Conservation (phyloP, 2,113 vertebrate species). For the Datnioides undecimradiatus region DNA sequence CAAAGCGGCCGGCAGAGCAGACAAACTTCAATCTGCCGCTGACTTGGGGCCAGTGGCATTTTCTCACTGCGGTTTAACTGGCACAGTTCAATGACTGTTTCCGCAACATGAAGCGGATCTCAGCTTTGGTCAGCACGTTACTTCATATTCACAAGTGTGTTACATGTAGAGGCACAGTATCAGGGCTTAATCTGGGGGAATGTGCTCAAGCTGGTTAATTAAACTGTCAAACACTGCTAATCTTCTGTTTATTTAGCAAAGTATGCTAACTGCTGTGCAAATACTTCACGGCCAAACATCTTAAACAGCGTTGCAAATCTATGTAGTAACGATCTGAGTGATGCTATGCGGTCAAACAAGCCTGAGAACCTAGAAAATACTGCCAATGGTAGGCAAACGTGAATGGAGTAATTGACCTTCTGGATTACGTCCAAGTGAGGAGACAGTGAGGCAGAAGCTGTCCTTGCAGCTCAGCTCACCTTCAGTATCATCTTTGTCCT, state of each 20-base stretch:
- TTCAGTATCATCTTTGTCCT: slow-evolving; percentile 26
- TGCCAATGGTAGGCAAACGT: neutral
- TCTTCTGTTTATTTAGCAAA: slow-evolving; percentile 6
- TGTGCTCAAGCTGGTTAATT: slow-evolving; percentile 8
- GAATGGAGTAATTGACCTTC: neutral
- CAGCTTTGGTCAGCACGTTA: neutral
- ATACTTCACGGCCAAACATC: neutral
- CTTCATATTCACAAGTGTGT: neutral
- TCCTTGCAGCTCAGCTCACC: slow-evolving; percentile 40
- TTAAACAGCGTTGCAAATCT: slow-evolving; percentile 1
- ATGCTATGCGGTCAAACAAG: neutral
- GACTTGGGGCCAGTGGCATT: neutral
- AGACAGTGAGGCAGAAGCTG: neutral
- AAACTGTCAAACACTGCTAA: slow-evolving; percentile 39
- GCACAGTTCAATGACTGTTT: neutral
- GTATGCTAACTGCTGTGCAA: neutral
- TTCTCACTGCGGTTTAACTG: neutral
- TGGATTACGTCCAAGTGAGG: neutral
- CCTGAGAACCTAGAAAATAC: neutral
- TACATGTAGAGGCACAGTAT: neutral
- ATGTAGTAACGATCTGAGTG: neutral
- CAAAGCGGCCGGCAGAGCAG: neutral
- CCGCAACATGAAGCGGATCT: neutral
- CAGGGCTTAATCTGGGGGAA: slow-evolving; percentile 1
- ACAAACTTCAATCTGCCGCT: neutral